Percentiles rank a stretch among this genome's conserved stretches.
These are phyloP conservation scores for Chaetodon auriga DNA, from an alignment of 2,113 vertebrate genomes.

Conservation along the genomic window DNA sequence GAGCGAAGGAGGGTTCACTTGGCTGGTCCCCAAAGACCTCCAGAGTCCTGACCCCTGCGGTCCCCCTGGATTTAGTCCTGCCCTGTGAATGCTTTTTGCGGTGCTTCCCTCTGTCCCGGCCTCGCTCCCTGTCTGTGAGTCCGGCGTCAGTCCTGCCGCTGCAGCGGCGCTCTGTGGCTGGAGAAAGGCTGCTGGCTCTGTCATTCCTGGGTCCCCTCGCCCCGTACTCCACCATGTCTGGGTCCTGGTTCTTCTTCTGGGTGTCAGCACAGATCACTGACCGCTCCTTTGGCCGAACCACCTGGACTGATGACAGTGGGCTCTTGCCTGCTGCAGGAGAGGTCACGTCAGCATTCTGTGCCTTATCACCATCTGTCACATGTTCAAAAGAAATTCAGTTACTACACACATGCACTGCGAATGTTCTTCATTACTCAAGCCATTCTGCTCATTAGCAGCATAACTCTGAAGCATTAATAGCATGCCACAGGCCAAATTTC, in stretches of 20 bases:
- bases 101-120: constrained; percentile 84
- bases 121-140: constrained; percentile 74
- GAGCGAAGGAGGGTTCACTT: constrained; percentile 68
- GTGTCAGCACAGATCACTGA: constrained; percentile 59
- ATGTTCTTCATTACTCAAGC: neutral
- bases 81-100: constrained; percentile 85
- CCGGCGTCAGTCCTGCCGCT: constrained; percentile 65
- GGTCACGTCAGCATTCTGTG: constrained; percentile 50
- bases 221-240: constrained; percentile 53
- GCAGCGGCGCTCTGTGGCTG: constrained; percentile 62
- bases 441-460: neutral
- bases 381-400: neutral
- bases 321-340: constrained; percentile 62
- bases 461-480: neutral
- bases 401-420: neutral
- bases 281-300: constrained; percentile 92
- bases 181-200: constrained; percentile 77
- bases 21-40: constrained; percentile 59
- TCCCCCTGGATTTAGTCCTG: constrained; percentile 80
- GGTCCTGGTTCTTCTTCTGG: constrained; percentile 79
- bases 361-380: constrained; percentile 80
- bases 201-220: constrained; percentile 65
- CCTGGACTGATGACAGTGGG: constrained; percentile 80
- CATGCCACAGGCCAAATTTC: neutral
- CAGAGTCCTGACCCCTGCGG: constrained; percentile 53